phyloP scores from a whole-genome alignment of 2,797 vertebrate genomes.

The Smutsia gigantea region DNA sequence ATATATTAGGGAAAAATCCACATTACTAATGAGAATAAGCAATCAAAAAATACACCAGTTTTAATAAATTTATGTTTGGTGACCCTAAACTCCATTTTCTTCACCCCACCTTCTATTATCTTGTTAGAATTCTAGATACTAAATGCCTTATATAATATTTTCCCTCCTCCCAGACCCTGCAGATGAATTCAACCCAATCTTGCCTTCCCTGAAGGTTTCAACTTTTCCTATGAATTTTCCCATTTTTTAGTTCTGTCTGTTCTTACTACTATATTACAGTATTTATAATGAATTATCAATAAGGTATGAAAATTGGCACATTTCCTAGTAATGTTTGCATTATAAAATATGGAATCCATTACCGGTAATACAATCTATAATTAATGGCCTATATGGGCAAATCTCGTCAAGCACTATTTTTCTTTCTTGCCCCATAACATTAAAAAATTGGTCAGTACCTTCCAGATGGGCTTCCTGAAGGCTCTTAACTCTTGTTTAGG shows the following conservation, averaged over 20 bases:
- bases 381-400: background rate
- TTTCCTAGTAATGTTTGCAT: background rate
- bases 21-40: background rate
- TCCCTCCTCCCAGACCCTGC: background rate
- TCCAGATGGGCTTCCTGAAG: background rate
- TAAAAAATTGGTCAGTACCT: background rate
- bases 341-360: background rate
- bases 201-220: background rate
- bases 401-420: background rate
- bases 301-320: background rate
- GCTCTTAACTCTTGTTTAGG: background rate
- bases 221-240: background rate
- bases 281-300: background rate
- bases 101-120: background rate
- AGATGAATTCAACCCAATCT: background rate
- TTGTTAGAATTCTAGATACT: background rate
- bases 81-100: too few relatives aligned
- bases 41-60: background rate
- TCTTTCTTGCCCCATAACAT: background rate
- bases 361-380: background rate
- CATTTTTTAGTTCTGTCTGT: background rate
- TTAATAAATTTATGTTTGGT: background rate
- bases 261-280: background rate
- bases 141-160: background rate
- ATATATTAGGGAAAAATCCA: background rate